Evolutionary conservation across 2,113 vertebrate genomes (phyloP).

Genomic region (Siphamia tubifer): DNA sequence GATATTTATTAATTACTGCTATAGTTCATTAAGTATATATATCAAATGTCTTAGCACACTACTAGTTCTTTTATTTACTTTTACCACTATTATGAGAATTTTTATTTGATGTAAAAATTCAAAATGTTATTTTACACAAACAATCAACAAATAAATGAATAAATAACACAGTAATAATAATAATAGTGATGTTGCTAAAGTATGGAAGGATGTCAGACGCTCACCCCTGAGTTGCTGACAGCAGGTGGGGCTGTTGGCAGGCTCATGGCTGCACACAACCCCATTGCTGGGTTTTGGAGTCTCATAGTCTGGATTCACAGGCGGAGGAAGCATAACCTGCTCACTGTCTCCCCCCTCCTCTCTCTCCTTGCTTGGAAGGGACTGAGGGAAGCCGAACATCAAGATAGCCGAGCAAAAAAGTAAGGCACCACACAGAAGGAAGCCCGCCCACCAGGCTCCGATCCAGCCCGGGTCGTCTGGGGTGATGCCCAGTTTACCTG

Average conservation of each 20-base stretch:
- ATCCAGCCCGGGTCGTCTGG: slow-evolving; percentile 98
- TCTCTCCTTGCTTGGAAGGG: slow-evolving; percentile 77
- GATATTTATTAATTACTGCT: too few relatives aligned
- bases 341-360: slow-evolving; percentile 85
- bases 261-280: slow-evolving; percentile 77
- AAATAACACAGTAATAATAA: too few relatives aligned
- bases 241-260: slow-evolving; percentile 84
- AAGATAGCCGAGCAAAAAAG: slow-evolving; percentile 95
- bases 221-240: slow-evolving; percentile 95
- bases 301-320: slow-evolving; percentile 80
- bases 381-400: slow-evolving; percentile 98
- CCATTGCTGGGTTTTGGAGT: slow-evolving; percentile 92
- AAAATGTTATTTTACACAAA: too few relatives aligned
- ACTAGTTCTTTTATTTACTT: too few relatives aligned
- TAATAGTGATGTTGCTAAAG: too few relatives aligned
- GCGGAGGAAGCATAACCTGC: slow-evolving; percentile 89
- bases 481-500: slow-evolving; percentile 90
- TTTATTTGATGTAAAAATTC: too few relatives aligned
- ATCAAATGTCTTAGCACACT: too few relatives aligned
- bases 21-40: too few relatives aligned
- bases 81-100: too few relatives aligned
- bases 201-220: not conserved
- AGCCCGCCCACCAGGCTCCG: slow-evolving; percentile 98
- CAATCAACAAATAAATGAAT: not conserved
- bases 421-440: slow-evolving; percentile 97